Conservation (phyloP, 2,113 vertebrate genomes). For the Anarhynchus alexandrinus region DNA sequence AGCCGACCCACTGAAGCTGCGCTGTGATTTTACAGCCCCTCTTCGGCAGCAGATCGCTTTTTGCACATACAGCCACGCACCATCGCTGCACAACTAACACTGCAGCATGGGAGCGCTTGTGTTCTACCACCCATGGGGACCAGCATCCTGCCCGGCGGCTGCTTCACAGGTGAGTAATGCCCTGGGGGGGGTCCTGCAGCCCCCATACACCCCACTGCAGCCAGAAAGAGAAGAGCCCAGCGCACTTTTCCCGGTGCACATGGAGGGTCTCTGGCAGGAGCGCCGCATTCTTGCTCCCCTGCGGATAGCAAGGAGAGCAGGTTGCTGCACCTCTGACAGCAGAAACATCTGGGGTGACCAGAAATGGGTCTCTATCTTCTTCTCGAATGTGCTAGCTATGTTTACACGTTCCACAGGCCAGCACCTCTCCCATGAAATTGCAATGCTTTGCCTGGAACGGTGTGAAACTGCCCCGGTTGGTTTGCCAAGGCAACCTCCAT, state of each 20-base stretch:
- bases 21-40: background rate
- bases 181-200: background rate
- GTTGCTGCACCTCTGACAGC: background rate
- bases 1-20: background rate
- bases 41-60: background rate
- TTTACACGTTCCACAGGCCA: background rate
- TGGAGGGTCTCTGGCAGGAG: background rate
- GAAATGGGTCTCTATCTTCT: background rate
- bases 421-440: background rate
- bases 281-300: background rate
- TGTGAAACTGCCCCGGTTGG: background rate
- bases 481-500: slow-evolving; percentile 8
- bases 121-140: background rate
- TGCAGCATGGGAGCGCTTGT: fast-evolving
- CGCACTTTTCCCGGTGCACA: background rate
- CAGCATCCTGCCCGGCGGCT: background rate
- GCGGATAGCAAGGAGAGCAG: background rate
- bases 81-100: background rate
- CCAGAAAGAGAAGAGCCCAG: background rate
- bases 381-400: background rate
- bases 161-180: background rate
- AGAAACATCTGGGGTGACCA: background rate
- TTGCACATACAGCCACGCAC: background rate
- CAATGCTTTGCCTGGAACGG: background rate
- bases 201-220: background rate